Evolutionary conservation across 2,113 vertebrate species (phyloP).

Genomic region (Nannospalax galili): DNA sequence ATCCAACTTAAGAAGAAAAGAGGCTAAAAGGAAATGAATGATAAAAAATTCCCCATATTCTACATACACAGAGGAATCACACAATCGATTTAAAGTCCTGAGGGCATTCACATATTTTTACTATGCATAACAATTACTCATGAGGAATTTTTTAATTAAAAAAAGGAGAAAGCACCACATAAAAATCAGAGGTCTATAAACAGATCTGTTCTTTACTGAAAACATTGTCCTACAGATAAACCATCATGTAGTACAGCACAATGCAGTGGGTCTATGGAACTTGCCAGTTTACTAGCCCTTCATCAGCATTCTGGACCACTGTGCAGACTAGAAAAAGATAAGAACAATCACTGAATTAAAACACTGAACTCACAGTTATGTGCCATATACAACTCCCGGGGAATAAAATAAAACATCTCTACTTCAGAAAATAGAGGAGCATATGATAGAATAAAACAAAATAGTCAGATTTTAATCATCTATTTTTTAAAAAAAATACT

Average conservation of each 20-base stretch:
- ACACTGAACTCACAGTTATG: neutral
- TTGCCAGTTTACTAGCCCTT: neutral
- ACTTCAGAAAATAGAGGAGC: neutral
- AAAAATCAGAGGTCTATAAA: slow-evolving; percentile 70
- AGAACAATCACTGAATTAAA: slow-evolving; percentile 16
- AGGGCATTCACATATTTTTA: slow-evolving; percentile 72
- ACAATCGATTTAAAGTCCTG: slow-evolving; percentile 59
- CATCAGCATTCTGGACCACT: slow-evolving; percentile 25
- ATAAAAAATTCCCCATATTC: neutral
- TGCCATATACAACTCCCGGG: neutral
- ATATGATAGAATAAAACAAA: neutral
- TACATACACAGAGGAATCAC: neutral
- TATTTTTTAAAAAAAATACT: neutral
- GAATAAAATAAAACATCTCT: neutral
- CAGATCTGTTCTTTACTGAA: slow-evolving; percentile 63
- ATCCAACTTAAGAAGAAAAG: slow-evolving; percentile 29
- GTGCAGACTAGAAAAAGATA: neutral
- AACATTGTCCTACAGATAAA: slow-evolving; percentile 19
- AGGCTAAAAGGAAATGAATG: slow-evolving; percentile 42
- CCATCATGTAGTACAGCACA: neutral
- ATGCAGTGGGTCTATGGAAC: neutral
- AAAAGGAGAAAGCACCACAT: neutral
- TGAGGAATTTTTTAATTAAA: neutral
- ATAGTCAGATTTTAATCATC: neutral
- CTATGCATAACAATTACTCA: slow-evolving; percentile 63